These are phyloP conservation scores for Sphecodes monilicornis DNA, from an alignment of 2,888 invertebrate genomes.

Conservation along the genomic window DNA sequence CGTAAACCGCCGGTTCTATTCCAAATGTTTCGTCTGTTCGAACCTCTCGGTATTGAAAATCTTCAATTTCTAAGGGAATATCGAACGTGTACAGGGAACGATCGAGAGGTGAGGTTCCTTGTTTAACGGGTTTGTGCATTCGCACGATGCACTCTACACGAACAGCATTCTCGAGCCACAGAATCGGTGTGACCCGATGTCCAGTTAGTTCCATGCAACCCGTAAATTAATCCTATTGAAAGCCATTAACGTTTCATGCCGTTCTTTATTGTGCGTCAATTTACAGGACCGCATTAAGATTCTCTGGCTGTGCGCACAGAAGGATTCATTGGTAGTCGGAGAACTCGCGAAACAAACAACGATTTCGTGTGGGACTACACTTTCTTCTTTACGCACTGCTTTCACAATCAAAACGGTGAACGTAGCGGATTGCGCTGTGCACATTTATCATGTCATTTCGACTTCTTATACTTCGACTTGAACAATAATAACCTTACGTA, in stretches of 20 bases:
- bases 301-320: conserved; percentile 48
- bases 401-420: conserved; percentile 19
- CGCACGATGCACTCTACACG: conserved; percentile 1
- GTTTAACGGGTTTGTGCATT: conserved; percentile 5
- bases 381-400: conserved; percentile 23
- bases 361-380: conserved; percentile 27
- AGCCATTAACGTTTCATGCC: conserved; percentile 74
- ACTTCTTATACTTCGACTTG: neutral
- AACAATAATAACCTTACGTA: neutral
- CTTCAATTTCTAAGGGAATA: neutral
- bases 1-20: neutral
- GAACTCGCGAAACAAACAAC: conserved; percentile 35
- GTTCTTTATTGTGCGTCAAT: conserved; percentile 76
- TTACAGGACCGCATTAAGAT: conserved; percentile 69
- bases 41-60: neutral
- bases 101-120: neutral
- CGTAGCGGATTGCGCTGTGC: neutral
- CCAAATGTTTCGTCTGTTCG: neutral
- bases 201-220: conserved; percentile 54
- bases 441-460: neutral
- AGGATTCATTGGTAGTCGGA: conserved; percentile 45
- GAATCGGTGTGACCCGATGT: conserved; percentile 46
- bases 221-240: conserved; percentile 77
- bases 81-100: neutral
- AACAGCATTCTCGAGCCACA: conserved; percentile 35